Conservation (phyloP, 2,113 vertebrate species). For the Podiceps cristatus region DNA sequence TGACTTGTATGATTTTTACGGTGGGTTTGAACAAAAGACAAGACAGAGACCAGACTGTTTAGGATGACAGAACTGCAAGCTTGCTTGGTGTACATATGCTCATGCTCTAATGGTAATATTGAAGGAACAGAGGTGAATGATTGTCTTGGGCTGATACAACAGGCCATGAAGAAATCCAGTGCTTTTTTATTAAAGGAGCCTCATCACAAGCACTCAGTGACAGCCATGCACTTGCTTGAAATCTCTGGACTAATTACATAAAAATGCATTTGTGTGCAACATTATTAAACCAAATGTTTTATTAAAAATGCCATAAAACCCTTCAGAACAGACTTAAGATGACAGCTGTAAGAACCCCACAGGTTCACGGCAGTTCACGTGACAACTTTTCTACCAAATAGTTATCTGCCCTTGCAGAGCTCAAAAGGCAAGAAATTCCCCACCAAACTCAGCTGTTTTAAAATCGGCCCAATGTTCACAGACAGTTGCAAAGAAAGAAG, state of each 20-base stretch:
- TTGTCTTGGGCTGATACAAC: not conserved
- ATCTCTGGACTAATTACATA: not conserved
- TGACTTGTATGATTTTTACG: not conserved
- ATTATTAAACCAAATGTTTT: not conserved
- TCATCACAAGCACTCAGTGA: not conserved
- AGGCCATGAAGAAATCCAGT: not conserved
- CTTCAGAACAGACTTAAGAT: not conserved
- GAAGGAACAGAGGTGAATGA: not conserved
- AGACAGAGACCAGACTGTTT: not conserved
- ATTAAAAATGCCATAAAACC: not conserved
- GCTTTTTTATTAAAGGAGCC: not conserved
- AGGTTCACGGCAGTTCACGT: not conserved
- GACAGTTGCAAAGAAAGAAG: not conserved
- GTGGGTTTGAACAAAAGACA: not conserved
- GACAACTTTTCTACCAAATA: not conserved
- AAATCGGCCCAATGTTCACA: not conserved
- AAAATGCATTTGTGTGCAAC: not conserved
- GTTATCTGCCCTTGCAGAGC: not conserved
- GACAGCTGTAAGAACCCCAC: not conserved
- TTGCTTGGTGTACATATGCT: not conserved
- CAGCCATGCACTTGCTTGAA: not conserved
- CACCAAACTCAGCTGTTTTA: not conserved
- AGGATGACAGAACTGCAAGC: not conserved
- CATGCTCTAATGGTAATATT: not conserved
- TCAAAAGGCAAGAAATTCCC: not conserved